Evolutionary conservation across 1,140 invertebrate species (phyloP), one percentile per base, ranked within the genome.

Genomic region (Lucilia sericata): DNA sequence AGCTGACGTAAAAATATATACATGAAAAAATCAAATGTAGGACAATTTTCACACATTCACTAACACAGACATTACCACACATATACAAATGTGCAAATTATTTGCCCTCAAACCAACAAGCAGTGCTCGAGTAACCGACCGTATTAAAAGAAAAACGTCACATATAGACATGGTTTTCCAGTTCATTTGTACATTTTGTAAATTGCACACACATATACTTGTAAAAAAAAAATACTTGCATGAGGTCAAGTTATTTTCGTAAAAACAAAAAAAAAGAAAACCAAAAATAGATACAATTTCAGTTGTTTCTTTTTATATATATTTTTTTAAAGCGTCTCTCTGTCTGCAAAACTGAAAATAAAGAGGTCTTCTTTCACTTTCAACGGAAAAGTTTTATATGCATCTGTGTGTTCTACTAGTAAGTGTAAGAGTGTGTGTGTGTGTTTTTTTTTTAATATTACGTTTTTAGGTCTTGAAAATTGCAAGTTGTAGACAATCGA

Each of bases 291-390:
- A 42, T 42, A 42, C 42, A 42, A 42, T 42, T n/a, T 60, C 55
- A n/a, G 25, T 30, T 60, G 55, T n/a, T 60, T 60, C 2, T 60
- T 2, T 60, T 60, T 60, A 0, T 60, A 3, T 60, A 30, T 14
- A 10, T 70, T 5, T 10, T 70, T 25, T 70, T 70, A 70, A 70
- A 70, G 65, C 21, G 65, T 21, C 65, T 70, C 9, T 21, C 2
- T 21, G 65, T 70, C 65, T 70, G 19, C 9, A 10, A 30, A 60
- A 70, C 21, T 70, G 65, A 21, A 70, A 70, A 17, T 21, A 10
- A 19, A 70, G 21, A 70, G 65, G 65, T 70, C 19, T 70, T 70
- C n/a, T 70, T 70, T 70, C 65, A 19, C n/a, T 70, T 70, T 70
- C 65, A 10, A 4, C 19, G n/a, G 55, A 7, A 21, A 21, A 21